phyloP scores from a whole-genome alignment of 1,140 invertebrate genomes.

The Caenorhabditis remanei region DNA sequence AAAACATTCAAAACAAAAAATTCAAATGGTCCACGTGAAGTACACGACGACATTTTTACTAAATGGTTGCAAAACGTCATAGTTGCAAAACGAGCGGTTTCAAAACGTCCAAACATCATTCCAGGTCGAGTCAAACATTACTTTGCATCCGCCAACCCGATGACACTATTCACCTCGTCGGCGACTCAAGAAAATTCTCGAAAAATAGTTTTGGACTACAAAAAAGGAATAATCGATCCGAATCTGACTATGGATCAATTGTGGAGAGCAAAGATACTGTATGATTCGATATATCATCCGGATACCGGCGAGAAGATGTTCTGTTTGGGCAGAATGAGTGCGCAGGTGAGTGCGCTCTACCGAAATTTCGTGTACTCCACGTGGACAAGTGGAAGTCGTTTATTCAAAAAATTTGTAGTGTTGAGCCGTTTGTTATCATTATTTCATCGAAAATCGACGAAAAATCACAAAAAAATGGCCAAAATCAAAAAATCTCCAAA shows the following conservation, averaged over 20 bases:
- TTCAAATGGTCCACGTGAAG: too few species aligned
- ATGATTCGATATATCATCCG: constrained; percentile 97
- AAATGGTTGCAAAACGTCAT: too few species aligned
- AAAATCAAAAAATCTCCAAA: too few species aligned
- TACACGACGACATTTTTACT: too few species aligned
- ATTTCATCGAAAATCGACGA: too few species aligned
- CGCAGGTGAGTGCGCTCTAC: constrained; percentile 74
- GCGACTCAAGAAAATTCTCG: constrained; percentile 85
- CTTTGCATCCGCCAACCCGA: constrained; percentile 92
- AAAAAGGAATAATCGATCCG: constrained; percentile 81
- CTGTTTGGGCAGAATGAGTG: constrained; percentile 87
- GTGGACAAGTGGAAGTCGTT: too few species aligned
- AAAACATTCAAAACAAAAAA: too few species aligned
- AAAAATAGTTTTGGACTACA: constrained; percentile 84
- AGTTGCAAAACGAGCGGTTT: too few species aligned
- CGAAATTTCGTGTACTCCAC: too few species aligned
- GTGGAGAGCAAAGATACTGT: constrained; percentile 92
- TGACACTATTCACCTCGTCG: constrained; percentile 86
- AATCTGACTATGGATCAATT: constrained; percentile 85
- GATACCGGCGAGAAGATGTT: constrained; percentile 97
- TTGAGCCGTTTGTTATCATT: too few species aligned
- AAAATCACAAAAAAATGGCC: too few species aligned
- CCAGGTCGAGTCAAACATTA: constrained; percentile 88
- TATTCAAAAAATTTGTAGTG: too few species aligned
- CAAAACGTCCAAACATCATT: not conserved